Evolutionary conservation across 2,113 vertebrate species (phyloP), one percentile per base, ranked within the genome.

Genomic region (Mystacornis crossleyi): DNA sequence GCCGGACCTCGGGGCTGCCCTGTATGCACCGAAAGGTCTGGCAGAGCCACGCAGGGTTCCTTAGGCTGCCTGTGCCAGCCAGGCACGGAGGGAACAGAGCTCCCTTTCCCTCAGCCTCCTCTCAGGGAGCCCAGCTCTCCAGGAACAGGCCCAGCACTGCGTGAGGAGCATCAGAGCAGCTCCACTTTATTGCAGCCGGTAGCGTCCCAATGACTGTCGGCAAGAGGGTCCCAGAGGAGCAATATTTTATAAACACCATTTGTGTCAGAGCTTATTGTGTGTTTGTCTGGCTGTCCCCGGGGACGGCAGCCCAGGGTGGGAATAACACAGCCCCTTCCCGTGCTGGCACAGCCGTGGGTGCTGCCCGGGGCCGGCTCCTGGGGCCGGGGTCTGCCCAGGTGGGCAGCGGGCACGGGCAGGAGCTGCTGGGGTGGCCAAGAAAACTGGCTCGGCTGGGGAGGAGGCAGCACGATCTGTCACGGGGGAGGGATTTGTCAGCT

Each of bases 221-320:
- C 92, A 86, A 86, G 88, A 18, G 8, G 4, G 60, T 83, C 94
- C 83, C 95, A 12, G 80, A 48, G 93, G 85, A 90, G 79, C 85
- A 34, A 64, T 93, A 90, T 88, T 90, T 96, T 83, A 77, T 33
- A 80, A 91, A 77, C 69, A 29, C 78, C 70, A 54, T 80, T 95
- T 91, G 94, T 95, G 89, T 91, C 92, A 70, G 28, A 82, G 90
- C 95, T 86, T 25, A 23, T 6, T 77, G 75, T 66, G 75, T 48
- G 83, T 91, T 89, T 84, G 94, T n/a, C 80, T 81, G 94, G 31
- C 83, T 67, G 29, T 53, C 89, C 91, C 89, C 2, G 17, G 90
- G 90, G 89, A 60, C 1, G 1, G 53, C 43, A 86, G 55, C 73
- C 65, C 25, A 5, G 11, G 11, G 60, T 73, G 72, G 73, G 79